phyloP scores from a whole-genome alignment of 1,140 invertebrate species.

The Tetraneura akinire region DNA sequence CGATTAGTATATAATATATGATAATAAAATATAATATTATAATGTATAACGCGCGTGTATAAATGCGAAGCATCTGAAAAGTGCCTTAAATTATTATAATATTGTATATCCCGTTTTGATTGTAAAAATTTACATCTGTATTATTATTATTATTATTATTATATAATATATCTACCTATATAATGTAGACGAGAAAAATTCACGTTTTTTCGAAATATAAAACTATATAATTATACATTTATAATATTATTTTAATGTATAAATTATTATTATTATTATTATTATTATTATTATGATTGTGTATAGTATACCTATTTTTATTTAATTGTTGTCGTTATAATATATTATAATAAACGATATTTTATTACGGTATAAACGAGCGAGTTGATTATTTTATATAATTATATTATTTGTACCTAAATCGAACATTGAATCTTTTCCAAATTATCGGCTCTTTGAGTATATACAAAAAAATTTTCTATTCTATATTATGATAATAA shows the following conservation, averaged over 20 bases:
- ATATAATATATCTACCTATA: too few species aligned
- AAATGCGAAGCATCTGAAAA: background rate
- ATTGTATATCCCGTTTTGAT: background rate
- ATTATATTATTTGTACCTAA: too few species aligned
- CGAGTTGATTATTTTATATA: background rate
- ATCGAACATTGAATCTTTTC: too few species aligned
- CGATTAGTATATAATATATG: too few species aligned
- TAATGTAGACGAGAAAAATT: too few species aligned
- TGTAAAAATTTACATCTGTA: too few species aligned
- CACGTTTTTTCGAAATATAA: background rate
- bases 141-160: too few species aligned
- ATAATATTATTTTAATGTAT: background rate
- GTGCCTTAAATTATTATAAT: slow-evolving; percentile 4
- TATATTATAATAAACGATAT: slow-evolving; percentile 45
- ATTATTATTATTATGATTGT: slow-evolving; percentile 11
- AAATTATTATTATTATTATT: background rate
- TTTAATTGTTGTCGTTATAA: slow-evolving; percentile 43
- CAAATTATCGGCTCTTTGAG: too few species aligned
- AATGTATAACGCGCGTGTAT: background rate
- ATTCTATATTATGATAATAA: too few species aligned
- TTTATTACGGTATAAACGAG: slow-evolving; percentile 7
- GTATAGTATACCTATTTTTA: slow-evolving; percentile 51
- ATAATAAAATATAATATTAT: too few species aligned
- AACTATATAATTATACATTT: background rate
- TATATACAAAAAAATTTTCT: too few species aligned